phyloP scores from a whole-genome alignment of 2,888 invertebrate genomes.

The Eilema depressum region DNA sequence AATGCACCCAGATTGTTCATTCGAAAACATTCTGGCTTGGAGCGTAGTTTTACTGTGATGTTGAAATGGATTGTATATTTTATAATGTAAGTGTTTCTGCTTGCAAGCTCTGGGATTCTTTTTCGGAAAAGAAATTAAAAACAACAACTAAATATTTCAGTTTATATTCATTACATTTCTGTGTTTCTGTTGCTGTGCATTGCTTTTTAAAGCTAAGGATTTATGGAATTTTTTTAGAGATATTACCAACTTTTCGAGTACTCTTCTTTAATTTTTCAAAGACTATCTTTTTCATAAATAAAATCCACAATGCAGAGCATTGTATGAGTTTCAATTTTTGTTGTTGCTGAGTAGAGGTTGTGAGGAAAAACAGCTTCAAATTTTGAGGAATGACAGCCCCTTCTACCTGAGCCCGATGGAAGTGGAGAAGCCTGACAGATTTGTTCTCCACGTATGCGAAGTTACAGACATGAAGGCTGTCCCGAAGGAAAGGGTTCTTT shows the following conservation, averaged over 20 bases:
- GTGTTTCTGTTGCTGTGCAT: neutral
- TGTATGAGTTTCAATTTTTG: neutral
- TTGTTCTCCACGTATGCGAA: no score
- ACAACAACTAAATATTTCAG: neutral
- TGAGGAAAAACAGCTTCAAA: neutral
- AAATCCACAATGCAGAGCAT: neutral
- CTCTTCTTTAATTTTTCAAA: neutral
- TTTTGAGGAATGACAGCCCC: no score
- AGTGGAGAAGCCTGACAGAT: neutral
- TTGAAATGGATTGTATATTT: neutral
- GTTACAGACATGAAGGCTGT: no score
- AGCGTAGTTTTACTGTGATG: neutral
- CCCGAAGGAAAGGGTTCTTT: no score
- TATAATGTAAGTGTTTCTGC: neutral
- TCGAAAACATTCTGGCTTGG: constrained; percentile 5
- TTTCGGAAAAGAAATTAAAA: neutral
- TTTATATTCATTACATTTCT: neutral
- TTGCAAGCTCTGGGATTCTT: neutral
- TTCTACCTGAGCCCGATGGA: no score
- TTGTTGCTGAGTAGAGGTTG: neutral
- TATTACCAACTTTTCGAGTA: neutral
- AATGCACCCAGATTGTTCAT: constrained; percentile 22
- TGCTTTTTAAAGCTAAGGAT: neutral
- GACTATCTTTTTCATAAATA: neutral
- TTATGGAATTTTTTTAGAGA: neutral